Percentiles rank a stretch among this genome's conserved stretches.
phyloP scores from a whole-genome alignment of 2,797 vertebrate genomes.

The Helarctos malayanus region DNA sequence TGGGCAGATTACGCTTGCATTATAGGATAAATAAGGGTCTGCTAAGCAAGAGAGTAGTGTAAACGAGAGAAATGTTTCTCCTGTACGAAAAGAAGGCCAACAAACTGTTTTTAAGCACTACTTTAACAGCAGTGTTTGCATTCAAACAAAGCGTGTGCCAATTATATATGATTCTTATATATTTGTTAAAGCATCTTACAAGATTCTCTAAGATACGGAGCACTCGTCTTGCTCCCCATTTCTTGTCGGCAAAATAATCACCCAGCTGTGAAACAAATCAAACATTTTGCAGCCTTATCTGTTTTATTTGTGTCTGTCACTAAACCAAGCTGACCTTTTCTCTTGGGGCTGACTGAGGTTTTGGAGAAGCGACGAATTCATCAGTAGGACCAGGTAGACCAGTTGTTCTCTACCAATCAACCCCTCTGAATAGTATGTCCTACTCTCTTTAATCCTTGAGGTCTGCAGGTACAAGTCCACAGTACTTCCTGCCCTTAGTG shows the following conservation, averaged over 20 bases:
- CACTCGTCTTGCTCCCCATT: constrained; percentile 20
- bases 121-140: constrained; percentile 86
- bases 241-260: constrained; percentile 45
- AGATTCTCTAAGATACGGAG: constrained; percentile 69
- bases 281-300: background rate
- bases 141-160: constrained; percentile 87
- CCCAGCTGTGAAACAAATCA: constrained; percentile 30
- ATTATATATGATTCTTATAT: constrained; percentile 87
- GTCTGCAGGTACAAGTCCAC: background rate
- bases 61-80: constrained; percentile 85
- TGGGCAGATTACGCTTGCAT: constrained; percentile 82
- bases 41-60: constrained; percentile 83
- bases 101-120: constrained; percentile 86
- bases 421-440: background rate
- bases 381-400: background rate
- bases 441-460: background rate
- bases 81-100: constrained; percentile 84
- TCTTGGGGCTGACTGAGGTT: background rate
- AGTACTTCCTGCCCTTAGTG: background rate
- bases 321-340: background rate
- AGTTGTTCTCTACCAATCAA: background rate
- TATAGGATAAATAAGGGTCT: constrained; percentile 85
- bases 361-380: background rate
- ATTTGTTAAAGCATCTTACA: constrained; percentile 83
- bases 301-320: constrained; percentile 31